Percentiles rank a stretch among this genome's conserved stretches.
Evolutionary conservation across 2,888 invertebrate species (phyloP).

Genomic region (Lasius platythorax): DNA sequence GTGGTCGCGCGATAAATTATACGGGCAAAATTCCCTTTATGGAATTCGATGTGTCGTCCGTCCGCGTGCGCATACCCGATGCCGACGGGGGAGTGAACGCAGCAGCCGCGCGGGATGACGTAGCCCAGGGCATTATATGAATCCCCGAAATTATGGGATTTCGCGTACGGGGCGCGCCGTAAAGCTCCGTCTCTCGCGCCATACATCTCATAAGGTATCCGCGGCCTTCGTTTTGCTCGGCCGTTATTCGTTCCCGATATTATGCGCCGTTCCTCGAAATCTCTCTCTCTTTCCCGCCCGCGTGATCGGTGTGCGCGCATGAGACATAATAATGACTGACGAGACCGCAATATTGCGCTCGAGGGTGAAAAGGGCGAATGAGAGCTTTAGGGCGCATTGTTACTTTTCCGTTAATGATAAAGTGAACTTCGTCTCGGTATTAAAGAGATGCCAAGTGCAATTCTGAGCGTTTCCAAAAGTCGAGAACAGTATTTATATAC

Average conservation of each 20-base stretch:
- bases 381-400: background rate
- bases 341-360: constrained; percentile 41
- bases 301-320: background rate
- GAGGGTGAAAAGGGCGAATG: constrained; percentile 4
- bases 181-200: constrained; percentile 62
- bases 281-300: background rate
- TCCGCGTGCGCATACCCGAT: constrained; percentile 36
- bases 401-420: background rate
- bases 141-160: constrained; percentile 79
- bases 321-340: constrained; percentile 56
- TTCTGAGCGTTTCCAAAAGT: background rate
- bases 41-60: constrained; percentile 60
- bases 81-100: constrained; percentile 47
- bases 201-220: constrained; percentile 49
- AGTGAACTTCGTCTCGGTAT: background rate
- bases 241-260: constrained; percentile 60
- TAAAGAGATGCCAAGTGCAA: background rate
- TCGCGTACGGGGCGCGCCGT: constrained; percentile 61
- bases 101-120: constrained; percentile 59
- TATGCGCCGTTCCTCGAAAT: constrained; percentile 35
- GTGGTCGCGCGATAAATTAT: constrained; percentile 51
- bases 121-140: constrained; percentile 69
- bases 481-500: background rate
- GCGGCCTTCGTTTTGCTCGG: constrained; percentile 28
- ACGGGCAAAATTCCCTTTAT: constrained; percentile 69